A percentile compares a stretch with the other conserved stretches of the same genome.
Evolutionary conservation across 2,888 invertebrate genomes (phyloP).

Genomic region (Ecliptopera silaceata): DNA sequence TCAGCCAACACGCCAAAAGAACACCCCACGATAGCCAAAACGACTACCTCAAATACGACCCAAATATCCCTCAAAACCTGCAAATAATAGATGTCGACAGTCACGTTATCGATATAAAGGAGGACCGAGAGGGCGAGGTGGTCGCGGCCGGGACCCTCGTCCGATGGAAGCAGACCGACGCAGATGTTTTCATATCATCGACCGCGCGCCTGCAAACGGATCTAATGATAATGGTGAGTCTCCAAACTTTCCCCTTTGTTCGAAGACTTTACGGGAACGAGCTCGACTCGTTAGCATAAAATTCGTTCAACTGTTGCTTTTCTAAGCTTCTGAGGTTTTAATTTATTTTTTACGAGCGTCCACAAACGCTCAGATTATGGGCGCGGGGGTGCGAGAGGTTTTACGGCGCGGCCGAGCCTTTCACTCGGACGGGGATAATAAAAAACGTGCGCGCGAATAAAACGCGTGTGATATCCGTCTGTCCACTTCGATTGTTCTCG

Average conservation of each 20-base stretch:
- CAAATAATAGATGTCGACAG: slow-evolving; percentile 73
- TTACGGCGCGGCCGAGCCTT: slow-evolving; percentile 6
- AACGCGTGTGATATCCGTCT: slow-evolving; percentile 12
- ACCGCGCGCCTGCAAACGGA: slow-evolving; percentile 66
- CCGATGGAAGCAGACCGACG: slow-evolving; percentile 65
- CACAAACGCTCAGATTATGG: slow-evolving; percentile 10
- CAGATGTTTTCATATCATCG: slow-evolving; percentile 63
- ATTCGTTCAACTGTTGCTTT: slow-evolving; percentile 18
- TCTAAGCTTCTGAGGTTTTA: slow-evolving; percentile 24
- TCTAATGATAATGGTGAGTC: slow-evolving; percentile 72
- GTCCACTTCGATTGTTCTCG: slow-evolving; percentile 26
- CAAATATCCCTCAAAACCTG: slow-evolving; percentile 71
- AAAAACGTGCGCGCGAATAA: slow-evolving; percentile 20
- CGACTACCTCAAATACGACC: slow-evolving; percentile 73
- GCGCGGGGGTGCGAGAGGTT: slow-evolving; percentile 9
- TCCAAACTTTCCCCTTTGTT: slow-evolving; percentile 22
- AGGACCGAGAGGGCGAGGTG: slow-evolving; percentile 63
- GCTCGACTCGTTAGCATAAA: slow-evolving; percentile 29
- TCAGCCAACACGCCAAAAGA: slow-evolving; percentile 62
- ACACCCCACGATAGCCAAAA: slow-evolving; percentile 54
- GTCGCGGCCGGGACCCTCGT: slow-evolving; percentile 67
- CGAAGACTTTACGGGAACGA: slow-evolving; percentile 6
- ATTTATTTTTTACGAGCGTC: slow-evolving; percentile 23
- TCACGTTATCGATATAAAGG: slow-evolving; percentile 71
- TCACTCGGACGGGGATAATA: slow-evolving; percentile 16